These are phyloP conservation scores for Sebastes iracundus DNA, from an alignment of 2,797 vertebrate species.

Conservation along the genomic window DNA sequence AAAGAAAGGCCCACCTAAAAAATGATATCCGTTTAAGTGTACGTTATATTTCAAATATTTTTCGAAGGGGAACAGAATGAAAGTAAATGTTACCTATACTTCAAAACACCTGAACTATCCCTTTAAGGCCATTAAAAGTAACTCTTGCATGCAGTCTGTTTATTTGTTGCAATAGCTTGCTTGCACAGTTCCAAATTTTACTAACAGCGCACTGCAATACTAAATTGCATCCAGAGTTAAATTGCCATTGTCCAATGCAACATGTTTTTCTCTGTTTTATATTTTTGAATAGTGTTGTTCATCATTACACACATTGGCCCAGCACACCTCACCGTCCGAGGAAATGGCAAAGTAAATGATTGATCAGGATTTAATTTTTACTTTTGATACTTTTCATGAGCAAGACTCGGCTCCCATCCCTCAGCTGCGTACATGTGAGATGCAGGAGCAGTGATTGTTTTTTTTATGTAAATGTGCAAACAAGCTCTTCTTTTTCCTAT, in stretches of 20 bases:
- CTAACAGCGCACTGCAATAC: slow-evolving; percentile 10
- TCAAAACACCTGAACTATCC: too few species aligned
- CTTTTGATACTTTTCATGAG: slow-evolving; percentile 10
- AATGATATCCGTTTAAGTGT: too few species aligned
- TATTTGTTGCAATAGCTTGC: not conserved
- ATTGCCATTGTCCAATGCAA: slow-evolving; percentile 29
- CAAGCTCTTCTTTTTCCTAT: not conserved
- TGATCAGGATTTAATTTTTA: slow-evolving; percentile 31
- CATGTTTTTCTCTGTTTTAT: slow-evolving; percentile 34
- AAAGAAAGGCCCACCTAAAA: too few species aligned
- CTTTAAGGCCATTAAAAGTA: not conserved
- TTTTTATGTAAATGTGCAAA: not conserved
- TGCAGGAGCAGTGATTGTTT: not conserved
- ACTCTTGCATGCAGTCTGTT: slow-evolving; percentile 4
- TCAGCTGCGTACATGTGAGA: slow-evolving; percentile 16
- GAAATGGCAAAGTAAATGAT: slow-evolving; percentile 43
- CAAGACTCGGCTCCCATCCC: slow-evolving; percentile 30
- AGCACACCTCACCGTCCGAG: slow-evolving; percentile 29
- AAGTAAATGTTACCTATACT: too few species aligned
- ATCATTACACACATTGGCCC: slow-evolving; percentile 50
- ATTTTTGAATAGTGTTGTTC: slow-evolving; percentile 39
- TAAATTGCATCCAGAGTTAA: slow-evolving; percentile 2
- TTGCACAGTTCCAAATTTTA: slow-evolving; percentile 10
- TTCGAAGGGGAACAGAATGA: too few species aligned
- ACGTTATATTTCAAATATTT: too few species aligned